Evolutionary conservation across 2,797 vertebrate species (phyloP).

Genomic region (Rhinophrynus dorsalis): DNA sequence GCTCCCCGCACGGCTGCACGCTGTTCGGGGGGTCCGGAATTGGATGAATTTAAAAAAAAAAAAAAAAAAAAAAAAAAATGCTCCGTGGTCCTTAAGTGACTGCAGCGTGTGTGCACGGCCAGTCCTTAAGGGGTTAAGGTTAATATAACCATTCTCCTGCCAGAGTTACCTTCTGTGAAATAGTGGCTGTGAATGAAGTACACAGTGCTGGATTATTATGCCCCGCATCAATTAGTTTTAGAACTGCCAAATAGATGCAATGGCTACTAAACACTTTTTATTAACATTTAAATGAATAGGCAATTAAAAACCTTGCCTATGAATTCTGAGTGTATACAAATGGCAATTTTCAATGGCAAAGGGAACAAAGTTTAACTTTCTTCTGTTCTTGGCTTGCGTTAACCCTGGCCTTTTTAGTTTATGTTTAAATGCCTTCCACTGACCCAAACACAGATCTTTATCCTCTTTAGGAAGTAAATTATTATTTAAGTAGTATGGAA

Average conservation of each 20-base stretch:
- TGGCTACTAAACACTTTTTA: conserved; percentile 26
- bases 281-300: conserved; percentile 35
- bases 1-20: too few species aligned
- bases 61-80: too few species aligned
- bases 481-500: not conserved
- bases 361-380: not conserved
- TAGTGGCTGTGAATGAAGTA: too few species aligned
- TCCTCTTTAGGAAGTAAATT: not conserved
- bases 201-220: conserved; percentile 13
- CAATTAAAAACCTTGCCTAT: conserved; percentile 33
- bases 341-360: conserved; percentile 35
- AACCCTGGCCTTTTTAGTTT: conserved; percentile 14
- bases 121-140: too few species aligned
- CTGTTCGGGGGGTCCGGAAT: too few species aligned
- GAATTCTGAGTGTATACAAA: conserved; percentile 19
- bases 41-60: too few species aligned
- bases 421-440: not conserved
- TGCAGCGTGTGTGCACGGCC: too few species aligned
- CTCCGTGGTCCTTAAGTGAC: too few species aligned
- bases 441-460: conserved; percentile 11
- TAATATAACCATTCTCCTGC: too few species aligned
- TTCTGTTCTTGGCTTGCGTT: not conserved
- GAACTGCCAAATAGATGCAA: conserved; percentile 34
- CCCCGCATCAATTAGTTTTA: conserved; percentile 25
- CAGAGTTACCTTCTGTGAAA: too few species aligned